A percentile compares a stretch with the other conserved stretches of the same genome.
These are phyloP conservation scores for Fratercula arctica DNA, from an alignment of 2,797 vertebrate genomes.

Conservation along the genomic window DNA sequence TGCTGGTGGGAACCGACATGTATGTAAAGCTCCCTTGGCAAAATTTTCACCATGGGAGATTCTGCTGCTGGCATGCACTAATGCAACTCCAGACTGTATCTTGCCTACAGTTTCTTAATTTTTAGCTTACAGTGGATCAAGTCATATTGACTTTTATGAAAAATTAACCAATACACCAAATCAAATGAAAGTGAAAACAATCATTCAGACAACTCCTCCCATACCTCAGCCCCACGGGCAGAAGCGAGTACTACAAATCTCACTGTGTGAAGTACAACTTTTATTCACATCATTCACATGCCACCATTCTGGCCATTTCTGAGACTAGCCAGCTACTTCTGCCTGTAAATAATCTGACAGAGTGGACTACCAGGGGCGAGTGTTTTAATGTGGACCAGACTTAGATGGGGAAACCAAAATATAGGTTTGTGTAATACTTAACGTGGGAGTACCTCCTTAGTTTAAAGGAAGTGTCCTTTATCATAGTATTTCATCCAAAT, in stretches of 20 bases:
- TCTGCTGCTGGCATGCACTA: background rate
- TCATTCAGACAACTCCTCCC: background rate
- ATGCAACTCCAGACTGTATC: background rate
- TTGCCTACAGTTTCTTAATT: background rate
- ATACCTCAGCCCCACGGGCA: background rate
- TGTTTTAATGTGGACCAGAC: background rate
- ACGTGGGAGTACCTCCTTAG: background rate
- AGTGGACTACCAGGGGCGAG: background rate
- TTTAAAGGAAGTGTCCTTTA: background rate
- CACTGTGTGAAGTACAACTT: background rate
- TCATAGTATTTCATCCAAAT: background rate
- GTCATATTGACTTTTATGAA: background rate
- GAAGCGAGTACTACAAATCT: background rate
- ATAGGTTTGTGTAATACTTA: background rate
- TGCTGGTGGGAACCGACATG: background rate
- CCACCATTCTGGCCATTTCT: background rate
- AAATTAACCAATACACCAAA: background rate
- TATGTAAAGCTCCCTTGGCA: background rate
- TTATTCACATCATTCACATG: background rate
- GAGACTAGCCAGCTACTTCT: background rate
- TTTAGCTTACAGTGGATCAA: background rate
- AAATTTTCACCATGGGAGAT: background rate
- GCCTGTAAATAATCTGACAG: background rate
- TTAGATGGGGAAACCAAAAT: fast-evolving
- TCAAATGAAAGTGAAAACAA: background rate